A percentile compares a stretch with the other conserved stretches of the same genome.
These are phyloP conservation scores for Stigmatopora argus DNA, from an alignment of 2,113 vertebrate species.

Conservation along the genomic window DNA sequence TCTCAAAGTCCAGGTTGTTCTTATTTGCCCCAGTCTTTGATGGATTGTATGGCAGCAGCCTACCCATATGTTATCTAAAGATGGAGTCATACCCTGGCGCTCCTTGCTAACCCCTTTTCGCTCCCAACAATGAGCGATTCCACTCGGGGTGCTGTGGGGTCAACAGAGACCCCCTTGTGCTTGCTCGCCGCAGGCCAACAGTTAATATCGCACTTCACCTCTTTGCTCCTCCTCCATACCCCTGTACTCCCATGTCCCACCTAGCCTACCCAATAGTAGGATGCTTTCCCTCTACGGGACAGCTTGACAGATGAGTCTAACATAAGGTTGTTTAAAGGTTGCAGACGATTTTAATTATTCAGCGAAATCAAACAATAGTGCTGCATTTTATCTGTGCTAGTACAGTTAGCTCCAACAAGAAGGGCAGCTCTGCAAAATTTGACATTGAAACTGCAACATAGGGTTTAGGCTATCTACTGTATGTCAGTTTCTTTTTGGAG, in stretches of 20 bases:
- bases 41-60: slow-evolving; percentile 55
- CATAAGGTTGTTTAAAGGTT: slow-evolving; percentile 72
- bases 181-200: slow-evolving; percentile 56
- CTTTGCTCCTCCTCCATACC: slow-evolving; percentile 35
- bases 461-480: too few species aligned
- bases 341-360: slow-evolving; percentile 70
- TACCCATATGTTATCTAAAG: slow-evolving; percentile 65
- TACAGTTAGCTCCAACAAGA: slow-evolving; percentile 41
- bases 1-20: slow-evolving; percentile 57
- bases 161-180: slow-evolving; percentile 31
- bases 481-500: background rate
- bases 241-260: slow-evolving; percentile 29
- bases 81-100: slow-evolving; percentile 40
- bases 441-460: background rate
- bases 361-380: slow-evolving; percentile 55
- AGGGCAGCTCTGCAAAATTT: slow-evolving; percentile 2
- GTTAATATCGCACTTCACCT: slow-evolving; percentile 67
- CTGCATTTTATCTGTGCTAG: slow-evolving; percentile 38
- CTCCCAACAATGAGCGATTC: slow-evolving; percentile 55
- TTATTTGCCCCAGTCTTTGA: slow-evolving; percentile 58
- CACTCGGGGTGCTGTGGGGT: slow-evolving; percentile 43
- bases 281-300: slow-evolving; percentile 39
- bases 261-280: slow-evolving; percentile 40
- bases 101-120: slow-evolving; percentile 41
- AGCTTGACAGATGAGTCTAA: slow-evolving; percentile 68